Base-by-base conservation (phyloP, 2,113 vertebrate species). In the Casuarius casuarius region DNA sequence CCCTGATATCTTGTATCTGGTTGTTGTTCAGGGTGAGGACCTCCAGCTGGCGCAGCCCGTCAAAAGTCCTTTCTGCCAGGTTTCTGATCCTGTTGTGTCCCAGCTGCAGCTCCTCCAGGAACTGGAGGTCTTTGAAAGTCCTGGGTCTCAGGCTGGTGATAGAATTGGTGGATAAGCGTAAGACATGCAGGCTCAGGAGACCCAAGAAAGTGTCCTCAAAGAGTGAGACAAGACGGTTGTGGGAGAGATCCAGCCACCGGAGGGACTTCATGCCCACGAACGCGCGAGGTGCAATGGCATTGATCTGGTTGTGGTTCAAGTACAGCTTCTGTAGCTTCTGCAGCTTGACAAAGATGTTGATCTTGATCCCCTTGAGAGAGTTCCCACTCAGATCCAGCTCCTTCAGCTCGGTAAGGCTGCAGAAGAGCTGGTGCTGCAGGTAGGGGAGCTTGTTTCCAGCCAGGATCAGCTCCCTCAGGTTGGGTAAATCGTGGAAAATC, bases 351-450 rank as follows among this genome's bases (percentile, higher is more conserved):
- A 99, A 99, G 73, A 99, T 98, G 23, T 99, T 99, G 40, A 98
- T 98, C 97, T 99, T 99, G 94, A 99, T 97, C 15, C 99, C 98
- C 48, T 99, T 99, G 21, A 99, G 97, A 0, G 95, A 95, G 3
- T 99, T 99, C 62, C 99, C 98, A 4, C 98, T 99, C 74, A 99
- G 93, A 95, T 99, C 99, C 96, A 99, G 98, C 96, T 99, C 99
- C 74, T 99, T 99, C 22, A 99, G 98, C 96, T 99, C 99, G 0
- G 81, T 97, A 11, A 99, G 98, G 89, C 98, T 98, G 52, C 98
- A 97, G 97, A 99, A 99, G 70, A 99, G 98, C 12, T 98, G 98
- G 5, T 99, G 98, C 96, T 99, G 99, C 59, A 99, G 97, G 92
- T 99, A 99, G n/a, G 98, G 98, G 21, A 99, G 98, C 85, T 98